Conservation (phyloP, 2,888 invertebrate genomes). For the Cynaeus angustus region DNA sequence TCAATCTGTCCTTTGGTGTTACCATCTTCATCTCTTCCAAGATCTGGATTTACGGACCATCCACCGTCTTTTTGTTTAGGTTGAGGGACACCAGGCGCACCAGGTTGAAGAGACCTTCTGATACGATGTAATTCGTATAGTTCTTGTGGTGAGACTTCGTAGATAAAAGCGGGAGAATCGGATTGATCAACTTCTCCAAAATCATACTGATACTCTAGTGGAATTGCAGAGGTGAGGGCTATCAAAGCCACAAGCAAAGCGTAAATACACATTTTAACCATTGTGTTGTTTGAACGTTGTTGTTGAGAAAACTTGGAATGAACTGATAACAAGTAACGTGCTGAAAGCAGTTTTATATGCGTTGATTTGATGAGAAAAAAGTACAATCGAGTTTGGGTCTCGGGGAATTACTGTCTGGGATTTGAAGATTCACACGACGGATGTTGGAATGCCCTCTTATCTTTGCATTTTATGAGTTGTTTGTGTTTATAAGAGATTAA, state of each 20-base stretch:
- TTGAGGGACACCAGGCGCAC: slow-evolving; percentile 29
- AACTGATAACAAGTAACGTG: no score
- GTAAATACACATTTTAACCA: background rate
- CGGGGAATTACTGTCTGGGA: no score
- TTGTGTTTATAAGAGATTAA: no score
- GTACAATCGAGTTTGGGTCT: no score
- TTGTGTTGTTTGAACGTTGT: no score
- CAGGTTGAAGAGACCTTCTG: slow-evolving; percentile 43
- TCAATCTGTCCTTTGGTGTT: slow-evolving; percentile 49
- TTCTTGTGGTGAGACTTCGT: slow-evolving; percentile 1
- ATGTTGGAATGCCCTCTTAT: no score
- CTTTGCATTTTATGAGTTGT: background rate
- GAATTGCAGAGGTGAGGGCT: background rate
- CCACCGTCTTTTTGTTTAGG: slow-evolving; percentile 21
- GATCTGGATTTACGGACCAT: slow-evolving; percentile 49
- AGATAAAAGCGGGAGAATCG: background rate
- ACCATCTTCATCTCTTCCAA: slow-evolving; percentile 44
- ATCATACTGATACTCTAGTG: slow-evolving; percentile 7
- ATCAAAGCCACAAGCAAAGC: background rate
- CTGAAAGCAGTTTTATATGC: no score
- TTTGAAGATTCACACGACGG: no score
- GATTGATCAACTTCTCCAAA: background rate
- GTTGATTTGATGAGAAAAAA: no score
- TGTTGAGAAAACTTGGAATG: no score
- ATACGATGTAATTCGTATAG: slow-evolving; percentile 16